These are phyloP conservation scores for Orthosia incerta DNA, from an alignment of 2,888 invertebrate species.

Conservation along the genomic window DNA sequence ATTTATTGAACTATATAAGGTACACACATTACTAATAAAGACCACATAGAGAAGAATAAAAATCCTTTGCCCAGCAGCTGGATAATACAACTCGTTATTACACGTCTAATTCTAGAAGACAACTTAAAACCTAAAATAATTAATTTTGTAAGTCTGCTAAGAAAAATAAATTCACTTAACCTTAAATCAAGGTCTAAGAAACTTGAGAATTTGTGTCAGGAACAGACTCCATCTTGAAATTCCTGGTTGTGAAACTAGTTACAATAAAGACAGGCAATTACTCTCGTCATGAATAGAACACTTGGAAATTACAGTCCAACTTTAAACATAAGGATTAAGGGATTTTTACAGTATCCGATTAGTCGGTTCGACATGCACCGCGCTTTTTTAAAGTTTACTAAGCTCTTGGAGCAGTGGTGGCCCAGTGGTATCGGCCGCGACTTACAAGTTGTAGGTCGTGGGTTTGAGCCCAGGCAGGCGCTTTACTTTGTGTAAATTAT, in stretches of 20 bases:
- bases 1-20: too few relatives aligned
- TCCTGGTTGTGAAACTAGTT: constrained; percentile 31
- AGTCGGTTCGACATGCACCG: background rate
- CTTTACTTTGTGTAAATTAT: too few relatives aligned
- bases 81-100: too few relatives aligned
- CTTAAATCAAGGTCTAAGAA: background rate
- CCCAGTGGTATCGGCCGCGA: too few relatives aligned
- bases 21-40: too few relatives aligned
- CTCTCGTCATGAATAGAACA: constrained; percentile 40
- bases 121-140: background rate
- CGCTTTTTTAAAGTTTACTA: background rate
- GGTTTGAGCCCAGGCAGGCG: too few relatives aligned
- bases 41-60: background rate
- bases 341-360: constrained; percentile 20
- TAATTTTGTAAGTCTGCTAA: background rate
- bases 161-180: background rate
- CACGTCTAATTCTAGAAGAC: too few relatives aligned
- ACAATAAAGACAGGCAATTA: constrained; percentile 52
- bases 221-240: constrained; percentile 25
- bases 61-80: too few relatives aligned
- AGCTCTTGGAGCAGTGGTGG: too few relatives aligned
- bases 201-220: constrained; percentile 15
- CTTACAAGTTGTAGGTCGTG: too few relatives aligned
- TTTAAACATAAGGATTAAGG: constrained; percentile 43
- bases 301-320: constrained; percentile 48